Evolutionary conservation across 2,888 invertebrate genomes (phyloP), one percentile per base, ranked within the genome.

Genomic region (Subacronicta megacephala): DNA sequence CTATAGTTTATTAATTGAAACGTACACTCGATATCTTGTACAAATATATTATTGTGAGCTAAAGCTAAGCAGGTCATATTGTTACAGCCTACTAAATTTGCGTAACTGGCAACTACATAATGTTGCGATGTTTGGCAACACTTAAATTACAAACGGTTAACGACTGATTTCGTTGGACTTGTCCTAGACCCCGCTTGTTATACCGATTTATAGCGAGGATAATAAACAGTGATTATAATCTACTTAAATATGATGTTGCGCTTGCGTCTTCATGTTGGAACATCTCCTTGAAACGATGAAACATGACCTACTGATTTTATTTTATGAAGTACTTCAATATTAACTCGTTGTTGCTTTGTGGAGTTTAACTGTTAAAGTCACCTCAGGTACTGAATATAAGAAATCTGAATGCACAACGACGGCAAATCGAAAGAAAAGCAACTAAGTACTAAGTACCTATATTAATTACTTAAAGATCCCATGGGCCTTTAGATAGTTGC

Each of bases 11-110:
- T 57, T 38, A 41, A 53, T 55, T 38, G 12, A 26, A 36, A 40
- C 12, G n/a, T n/a, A n/a, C n/a, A 31, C 6, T 62, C 23, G 20
- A 57, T 61, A 53, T 65, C 33, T 51, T 54, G 43, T 43, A 37
- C 33, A 49, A 54, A 54, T 46, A 54, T 46, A 51, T 31, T 23
- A 43, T 15, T 57, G 38, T 46, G 51, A 36, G 38, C 35, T 31
- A n/a, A 45, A 37, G 26, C 54, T 61, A 78, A 75, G 75, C 74
- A 56, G 78, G 78, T 73, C 75, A 68, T 67, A 65, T 44, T 70
- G 84, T 82, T 81, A 81, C 83, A 82, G 76, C 71, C 81, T 80
- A 82, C 59, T 83, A 75, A 80, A 58, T 83, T 84, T 84, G 75
- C 83, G 84, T 76, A 83, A 83, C 72, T 38, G 2, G 35, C 50